Evolutionary conservation across 2,113 vertebrate genomes (phyloP), one percentile per base, ranked within the genome.

Genomic region (Symphodus melops): DNA sequence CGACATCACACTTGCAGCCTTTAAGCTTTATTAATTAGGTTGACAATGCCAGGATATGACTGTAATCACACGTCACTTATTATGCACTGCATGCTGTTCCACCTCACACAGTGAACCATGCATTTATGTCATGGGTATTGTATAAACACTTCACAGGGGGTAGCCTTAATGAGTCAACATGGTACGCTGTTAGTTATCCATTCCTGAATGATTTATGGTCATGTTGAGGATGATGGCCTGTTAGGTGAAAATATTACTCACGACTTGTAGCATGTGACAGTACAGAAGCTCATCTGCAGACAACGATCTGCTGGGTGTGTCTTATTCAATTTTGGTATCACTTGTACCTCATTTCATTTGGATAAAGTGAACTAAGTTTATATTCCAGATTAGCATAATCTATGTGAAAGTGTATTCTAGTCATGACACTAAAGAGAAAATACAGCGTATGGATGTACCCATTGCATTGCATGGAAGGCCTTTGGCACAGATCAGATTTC

Each of bases 171-270:
- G 87, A 89, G 76, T 75, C 59, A 67, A 63, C 86, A 81, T 49
- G 11, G 48, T 66, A 81, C 44, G 79, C 58, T 65, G 73, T 77
- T 72, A 81, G 77, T 78, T 69, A 68, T 72, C 77, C 53, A 46
- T 71, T 52, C 46, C 70, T 90, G 59, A 82, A 92, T 76, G 76
- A 88, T 92, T 86, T 79, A 88, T 68, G 21, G 41, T 49, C 20
- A 51, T n/a, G 53, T n/a, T 67, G 57, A 72, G 78, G 61, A 72
- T 71, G 54, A 59, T 41, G 25, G 60, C 41, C 58, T 68, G 51
- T 72, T 49, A 60, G 54, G 21, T 51, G 65, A 36, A 63, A 72
- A 57, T 61, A 77, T 58, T 13, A 59, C 46, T 20, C 17, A n/a
- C 20, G 48, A 51, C 48, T 51, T n/a, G 48, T 9, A 9, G 9